Percentiles rank a stretch among this genome's conserved stretches.
These are phyloP conservation scores for Tiliacea citrago DNA, from an alignment of 2,888 invertebrate species.

Conservation along the genomic window DNA sequence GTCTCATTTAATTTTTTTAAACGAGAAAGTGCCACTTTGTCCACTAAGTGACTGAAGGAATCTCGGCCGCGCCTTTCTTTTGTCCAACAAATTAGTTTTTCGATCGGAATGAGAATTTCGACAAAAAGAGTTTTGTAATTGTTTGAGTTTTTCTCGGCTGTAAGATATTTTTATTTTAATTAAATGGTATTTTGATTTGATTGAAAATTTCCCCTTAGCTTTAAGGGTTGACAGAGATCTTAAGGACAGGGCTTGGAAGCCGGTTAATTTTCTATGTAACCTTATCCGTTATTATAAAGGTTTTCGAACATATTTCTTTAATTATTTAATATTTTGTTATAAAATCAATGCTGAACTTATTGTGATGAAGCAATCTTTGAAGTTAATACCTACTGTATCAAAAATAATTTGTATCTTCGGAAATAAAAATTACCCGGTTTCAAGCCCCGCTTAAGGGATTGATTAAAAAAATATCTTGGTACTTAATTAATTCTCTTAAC, in stretches of 20 bases:
- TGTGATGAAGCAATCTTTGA: too few relatives aligned
- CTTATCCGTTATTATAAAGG: too few relatives aligned
- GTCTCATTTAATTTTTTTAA: slow-evolving; percentile 81
- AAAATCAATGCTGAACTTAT: too few relatives aligned
- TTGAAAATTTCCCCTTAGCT: slow-evolving; percentile 9
- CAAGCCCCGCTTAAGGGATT: too few relatives aligned
- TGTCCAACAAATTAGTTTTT: slow-evolving; percentile 53
- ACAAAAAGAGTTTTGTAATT: slow-evolving; percentile 16
- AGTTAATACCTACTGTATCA: too few relatives aligned
- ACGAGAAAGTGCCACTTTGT: slow-evolving; percentile 64
- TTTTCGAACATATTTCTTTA: too few relatives aligned
- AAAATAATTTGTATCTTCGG: too few relatives aligned
- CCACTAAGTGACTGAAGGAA: slow-evolving; percentile 57
- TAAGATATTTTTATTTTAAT: slow-evolving; percentile 10
- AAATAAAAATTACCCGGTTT: too few relatives aligned
- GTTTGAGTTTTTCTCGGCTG: slow-evolving; percentile 13
- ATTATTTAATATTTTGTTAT: too few relatives aligned
- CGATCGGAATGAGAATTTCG: slow-evolving; percentile 41
- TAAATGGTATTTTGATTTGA: slow-evolving; percentile 25
- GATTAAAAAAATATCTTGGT: neutral
- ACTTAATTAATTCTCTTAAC: neutral
- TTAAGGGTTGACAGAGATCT: slow-evolving; percentile 9
- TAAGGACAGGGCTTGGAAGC: too few relatives aligned
- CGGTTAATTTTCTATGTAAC: too few relatives aligned
- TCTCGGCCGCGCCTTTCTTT: slow-evolving; percentile 43